These are phyloP conservation scores for Eulacestoma nigropectus DNA, from an alignment of 2,113 vertebrate species.

Conservation along the genomic window DNA sequence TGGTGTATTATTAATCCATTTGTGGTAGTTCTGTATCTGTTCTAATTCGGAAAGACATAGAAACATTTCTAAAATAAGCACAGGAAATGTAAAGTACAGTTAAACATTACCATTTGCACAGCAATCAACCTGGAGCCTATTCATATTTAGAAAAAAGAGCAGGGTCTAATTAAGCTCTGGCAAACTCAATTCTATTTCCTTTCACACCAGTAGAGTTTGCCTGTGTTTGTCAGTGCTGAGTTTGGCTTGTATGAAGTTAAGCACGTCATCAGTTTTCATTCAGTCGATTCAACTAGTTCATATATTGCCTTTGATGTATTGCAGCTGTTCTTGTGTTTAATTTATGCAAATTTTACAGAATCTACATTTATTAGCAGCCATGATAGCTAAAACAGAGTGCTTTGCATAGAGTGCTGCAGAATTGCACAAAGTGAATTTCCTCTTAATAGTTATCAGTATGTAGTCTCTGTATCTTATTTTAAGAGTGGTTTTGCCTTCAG, in stretches of 20 bases:
- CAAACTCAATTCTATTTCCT: background rate
- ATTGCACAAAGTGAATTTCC: background rate
- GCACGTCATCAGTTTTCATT: slow-evolving; percentile 54
- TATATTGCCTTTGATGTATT: slow-evolving; percentile 45
- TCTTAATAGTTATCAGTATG: background rate
- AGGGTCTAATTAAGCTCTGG: slow-evolving; percentile 7
- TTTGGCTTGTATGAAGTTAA: slow-evolving; percentile 8
- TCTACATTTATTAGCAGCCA: slow-evolving; percentile 15
- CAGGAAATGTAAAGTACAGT: background rate
- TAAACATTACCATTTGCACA: background rate
- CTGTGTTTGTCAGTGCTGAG: background rate
- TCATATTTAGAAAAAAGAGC: background rate
- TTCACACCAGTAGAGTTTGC: slow-evolving; percentile 1
- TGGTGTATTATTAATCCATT: background rate
- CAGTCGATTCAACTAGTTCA: slow-evolving; percentile 17
- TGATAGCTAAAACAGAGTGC: background rate
- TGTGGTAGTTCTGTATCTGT: background rate
- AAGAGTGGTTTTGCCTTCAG: background rate
- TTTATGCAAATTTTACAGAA: slow-evolving; percentile 47
- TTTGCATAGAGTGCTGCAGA: background rate
- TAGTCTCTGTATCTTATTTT: background rate
- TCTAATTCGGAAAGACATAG: background rate
- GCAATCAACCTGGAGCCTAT: slow-evolving; percentile 23
- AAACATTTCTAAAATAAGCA: slow-evolving; percentile 56
- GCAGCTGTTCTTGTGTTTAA: slow-evolving; percentile 53